Conservation (phyloP, 2,888 invertebrate genomes). For the Cephus sareptanus region DNA sequence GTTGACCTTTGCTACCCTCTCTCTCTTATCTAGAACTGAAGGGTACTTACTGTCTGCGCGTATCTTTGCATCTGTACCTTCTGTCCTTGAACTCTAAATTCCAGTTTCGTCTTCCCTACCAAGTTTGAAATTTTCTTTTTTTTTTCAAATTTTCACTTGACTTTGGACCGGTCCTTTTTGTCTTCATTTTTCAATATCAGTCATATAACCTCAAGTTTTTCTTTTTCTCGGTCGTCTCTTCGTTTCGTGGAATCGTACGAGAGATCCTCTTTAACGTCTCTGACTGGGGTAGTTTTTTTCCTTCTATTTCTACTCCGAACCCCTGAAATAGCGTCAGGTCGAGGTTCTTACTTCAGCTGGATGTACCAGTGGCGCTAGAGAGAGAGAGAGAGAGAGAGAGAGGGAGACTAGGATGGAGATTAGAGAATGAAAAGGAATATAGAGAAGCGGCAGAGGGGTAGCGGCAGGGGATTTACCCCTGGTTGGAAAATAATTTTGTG, state of each 20-base stretch:
- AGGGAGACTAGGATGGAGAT: background rate
- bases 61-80: background rate
- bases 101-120: background rate
- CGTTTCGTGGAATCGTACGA: background rate
- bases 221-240: background rate
- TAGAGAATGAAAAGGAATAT: background rate
- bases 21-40: background rate
- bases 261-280: background rate
- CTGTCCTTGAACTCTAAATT: background rate
- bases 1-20: background rate
- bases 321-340: background rate
- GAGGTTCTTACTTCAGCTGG: background rate
- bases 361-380: background rate
- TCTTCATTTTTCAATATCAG: background rate
- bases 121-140: background rate
- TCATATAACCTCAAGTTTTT: background rate
- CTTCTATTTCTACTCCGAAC: background rate
- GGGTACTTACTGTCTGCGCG: background rate
- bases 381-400: background rate
- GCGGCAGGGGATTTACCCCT: too few species aligned
- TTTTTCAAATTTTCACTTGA: background rate
- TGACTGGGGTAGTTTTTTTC: background rate
- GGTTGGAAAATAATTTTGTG: background rate
- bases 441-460: too few species aligned
- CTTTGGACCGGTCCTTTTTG: background rate